phyloP scores from a whole-genome alignment of 2,797 vertebrate genomes.

The Nothura maculosa region DNA sequence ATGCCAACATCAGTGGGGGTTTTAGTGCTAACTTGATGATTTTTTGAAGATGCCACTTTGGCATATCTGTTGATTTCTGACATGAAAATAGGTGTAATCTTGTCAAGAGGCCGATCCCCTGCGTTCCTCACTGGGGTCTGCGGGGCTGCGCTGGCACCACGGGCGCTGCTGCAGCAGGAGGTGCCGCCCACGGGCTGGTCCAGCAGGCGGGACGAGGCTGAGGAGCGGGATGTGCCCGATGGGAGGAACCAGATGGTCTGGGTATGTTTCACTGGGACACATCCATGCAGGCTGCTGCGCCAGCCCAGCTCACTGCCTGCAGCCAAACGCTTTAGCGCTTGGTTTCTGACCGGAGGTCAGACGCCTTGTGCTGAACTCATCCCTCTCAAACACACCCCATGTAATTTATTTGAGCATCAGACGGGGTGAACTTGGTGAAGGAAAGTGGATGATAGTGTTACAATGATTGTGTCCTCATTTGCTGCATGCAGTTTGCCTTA shows the following conservation, averaged over 20 bases:
- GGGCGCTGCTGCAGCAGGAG: not conserved
- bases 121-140: not conserved
- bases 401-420: not conserved
- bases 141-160: not conserved
- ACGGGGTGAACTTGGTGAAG: not conserved
- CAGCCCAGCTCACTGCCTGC: conserved; percentile 25
- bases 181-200: not conserved
- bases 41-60: not conserved
- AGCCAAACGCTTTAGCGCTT: conserved; percentile 60
- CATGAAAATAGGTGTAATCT: accelerated
- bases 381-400: conserved; percentile 11
- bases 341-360: conserved; percentile 49
- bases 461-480: not conserved
- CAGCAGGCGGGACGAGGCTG: not conserved
- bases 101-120: not conserved
- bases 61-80: not conserved
- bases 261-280: conserved; percentile 54
- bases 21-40: not conserved
- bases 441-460: not conserved
- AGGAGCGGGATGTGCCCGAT: conserved; percentile 49
- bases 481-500: conserved; percentile 7
- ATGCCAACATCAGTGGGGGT: not conserved
- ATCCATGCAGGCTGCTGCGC: conserved; percentile 23
- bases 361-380: not conserved
- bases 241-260: conserved; percentile 62